Evolutionary conservation across 1,140 invertebrate genomes (phyloP).

Genomic region (Linepithema humile): DNA sequence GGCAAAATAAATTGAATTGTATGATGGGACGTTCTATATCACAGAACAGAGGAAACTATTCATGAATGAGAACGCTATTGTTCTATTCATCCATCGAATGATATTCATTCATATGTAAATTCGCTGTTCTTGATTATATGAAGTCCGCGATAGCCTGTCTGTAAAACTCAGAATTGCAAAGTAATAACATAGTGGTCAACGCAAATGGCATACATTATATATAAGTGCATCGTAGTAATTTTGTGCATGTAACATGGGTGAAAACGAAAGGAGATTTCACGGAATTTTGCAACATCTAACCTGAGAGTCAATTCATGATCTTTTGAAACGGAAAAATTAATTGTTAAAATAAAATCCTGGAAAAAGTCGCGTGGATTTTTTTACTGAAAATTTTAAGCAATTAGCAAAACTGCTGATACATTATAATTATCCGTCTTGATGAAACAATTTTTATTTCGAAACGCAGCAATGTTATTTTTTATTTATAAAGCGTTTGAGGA

Average conservation of each 20-base stretch:
- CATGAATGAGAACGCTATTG: no score
- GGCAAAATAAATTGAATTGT: background rate
- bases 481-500: background rate
- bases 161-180: background rate
- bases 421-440: background rate
- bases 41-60: background rate
- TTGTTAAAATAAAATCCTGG: no score
- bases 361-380: no score
- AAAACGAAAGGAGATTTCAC: no score
- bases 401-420: background rate
- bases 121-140: background rate
- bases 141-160: no score
- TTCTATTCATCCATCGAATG: background rate
- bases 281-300: no score
- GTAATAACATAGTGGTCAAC: background rate
- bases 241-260: slow-evolving; percentile 3
- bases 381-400: background rate
- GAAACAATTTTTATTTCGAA: background rate
- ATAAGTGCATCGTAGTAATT: background rate
- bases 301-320: no score
- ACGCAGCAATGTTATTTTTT: background rate
- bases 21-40: background rate
- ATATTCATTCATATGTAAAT: background rate
- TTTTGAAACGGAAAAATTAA: no score
- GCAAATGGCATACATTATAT: slow-evolving; percentile 6